A percentile compares a stretch with the other conserved stretches of the same genome.
Evolutionary conservation across 2,797 vertebrate species (phyloP).

Genomic region (Anabas testudineus): DNA sequence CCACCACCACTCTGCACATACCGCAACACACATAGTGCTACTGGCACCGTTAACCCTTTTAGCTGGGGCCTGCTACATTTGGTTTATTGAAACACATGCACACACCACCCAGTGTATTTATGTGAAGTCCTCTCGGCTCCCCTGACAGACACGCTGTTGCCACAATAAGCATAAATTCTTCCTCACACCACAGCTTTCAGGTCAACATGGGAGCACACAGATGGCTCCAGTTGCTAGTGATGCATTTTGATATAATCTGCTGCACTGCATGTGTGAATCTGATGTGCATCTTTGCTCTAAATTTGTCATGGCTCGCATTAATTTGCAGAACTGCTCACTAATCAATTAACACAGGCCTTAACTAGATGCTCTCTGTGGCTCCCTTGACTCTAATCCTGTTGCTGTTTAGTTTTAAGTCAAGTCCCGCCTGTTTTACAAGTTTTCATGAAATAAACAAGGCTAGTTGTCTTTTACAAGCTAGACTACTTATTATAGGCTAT

Average conservation of each 20-base stretch:
- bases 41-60: conserved; percentile 39
- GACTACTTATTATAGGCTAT: not conserved
- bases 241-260: conserved; percentile 20
- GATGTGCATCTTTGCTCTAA: conserved; percentile 50
- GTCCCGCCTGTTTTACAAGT: no score
- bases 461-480: no score
- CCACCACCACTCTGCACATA: conserved; percentile 23
- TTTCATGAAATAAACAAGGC: no score
- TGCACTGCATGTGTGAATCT: conserved; percentile 59
- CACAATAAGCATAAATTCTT: conserved; percentile 42
- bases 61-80: conserved; percentile 12
- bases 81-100: conserved; percentile 3
- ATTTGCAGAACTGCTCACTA: conserved; percentile 78
- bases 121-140: conserved; percentile 5
- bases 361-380: conserved; percentile 43
- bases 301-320: conserved; percentile 43
- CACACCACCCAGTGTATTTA: not conserved
- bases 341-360: conserved; percentile 78
- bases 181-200: conserved; percentile 25
- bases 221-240: conserved; percentile 21
- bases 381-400: conserved; percentile 40
- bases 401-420: not conserved
- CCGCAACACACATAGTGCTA: conserved; percentile 12
- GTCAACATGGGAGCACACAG: conserved; percentile 3
- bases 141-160: conserved; percentile 27